phyloP scores from a whole-genome alignment of 2,113 vertebrate species.

The Tachysurus vachellii region DNA sequence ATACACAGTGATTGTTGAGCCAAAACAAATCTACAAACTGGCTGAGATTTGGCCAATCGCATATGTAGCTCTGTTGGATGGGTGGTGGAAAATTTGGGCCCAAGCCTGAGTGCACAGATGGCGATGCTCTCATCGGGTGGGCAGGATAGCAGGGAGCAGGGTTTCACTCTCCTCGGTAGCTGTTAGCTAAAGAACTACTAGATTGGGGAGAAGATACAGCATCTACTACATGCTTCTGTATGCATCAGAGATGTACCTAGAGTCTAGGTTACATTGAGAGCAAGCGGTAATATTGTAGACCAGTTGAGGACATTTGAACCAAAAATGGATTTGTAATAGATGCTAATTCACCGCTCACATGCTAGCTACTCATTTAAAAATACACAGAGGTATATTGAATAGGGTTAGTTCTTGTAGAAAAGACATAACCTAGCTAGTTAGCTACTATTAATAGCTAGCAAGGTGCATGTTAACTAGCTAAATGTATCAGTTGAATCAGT shows the following conservation, averaged over 20 bases:
- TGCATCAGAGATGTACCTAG: neutral
- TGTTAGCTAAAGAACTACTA: neutral
- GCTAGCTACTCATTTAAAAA: neutral
- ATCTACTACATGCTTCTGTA: neutral
- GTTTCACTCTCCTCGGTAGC: neutral
- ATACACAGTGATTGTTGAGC: neutral
- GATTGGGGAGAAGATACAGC: neutral
- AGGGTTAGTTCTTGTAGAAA: neutral
- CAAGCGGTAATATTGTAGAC: neutral
- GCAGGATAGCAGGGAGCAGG: conserved; percentile 4
- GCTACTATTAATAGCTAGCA: neutral
- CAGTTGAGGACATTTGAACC: neutral
- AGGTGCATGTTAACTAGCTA: neutral
- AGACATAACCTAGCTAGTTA: neutral
- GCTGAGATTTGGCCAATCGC: conserved; percentile 1
- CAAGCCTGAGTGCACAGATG: conserved; percentile 31
- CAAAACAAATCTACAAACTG: conserved; percentile 28
- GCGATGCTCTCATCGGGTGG: neutral
- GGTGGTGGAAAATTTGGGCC: conserved; percentile 4
- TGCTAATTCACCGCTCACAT: neutral
- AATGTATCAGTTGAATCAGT: neutral
- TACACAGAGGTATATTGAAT: neutral
- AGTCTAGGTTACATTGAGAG: too few relatives aligned
- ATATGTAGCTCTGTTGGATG: conserved; percentile 19
- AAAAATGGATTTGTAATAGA: neutral